A percentile compares a stretch with the other conserved stretches of the same genome.
Conservation (phyloP, 2,113 vertebrate species). For the Scophthalmus maximus region DNA sequence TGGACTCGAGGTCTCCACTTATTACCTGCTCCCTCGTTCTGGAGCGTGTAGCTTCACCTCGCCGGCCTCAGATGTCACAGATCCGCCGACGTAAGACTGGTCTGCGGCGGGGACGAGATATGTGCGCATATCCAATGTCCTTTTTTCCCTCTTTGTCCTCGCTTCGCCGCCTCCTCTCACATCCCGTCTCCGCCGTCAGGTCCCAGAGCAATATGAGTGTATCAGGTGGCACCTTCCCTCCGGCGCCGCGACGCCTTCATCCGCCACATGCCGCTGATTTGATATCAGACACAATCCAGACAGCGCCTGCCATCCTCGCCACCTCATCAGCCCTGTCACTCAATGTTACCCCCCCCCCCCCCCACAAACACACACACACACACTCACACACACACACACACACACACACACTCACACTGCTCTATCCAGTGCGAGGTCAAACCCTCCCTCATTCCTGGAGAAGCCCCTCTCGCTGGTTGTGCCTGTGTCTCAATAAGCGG, state of each 20-base stretch:
- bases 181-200: conserved; percentile 9
- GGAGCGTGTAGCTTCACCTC: too few relatives aligned
- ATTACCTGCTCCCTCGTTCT: too few relatives aligned
- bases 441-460: conserved; percentile 33
- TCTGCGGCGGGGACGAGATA: background rate
- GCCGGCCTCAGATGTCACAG: too few relatives aligned
- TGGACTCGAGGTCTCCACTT: background rate
- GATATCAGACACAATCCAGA: conserved; percentile 65
- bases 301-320: conserved; percentile 37
- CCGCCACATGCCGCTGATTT: conserved; percentile 47
- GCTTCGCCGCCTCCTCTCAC: conserved; percentile 2
- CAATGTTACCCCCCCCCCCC: conserved; percentile 11
- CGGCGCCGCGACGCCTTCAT: conserved; percentile 42
- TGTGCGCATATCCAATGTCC: background rate
- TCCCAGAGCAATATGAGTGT: conserved; percentile 11
- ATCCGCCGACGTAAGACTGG: too few relatives aligned
- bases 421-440: conserved; percentile 43
- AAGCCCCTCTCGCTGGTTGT: conserved; percentile 51
- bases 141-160: background rate
- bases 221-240: conserved; percentile 44
- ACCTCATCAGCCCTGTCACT: conserved; percentile 56
- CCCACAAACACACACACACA: background rate
- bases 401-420: background rate
- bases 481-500: conserved; percentile 54
- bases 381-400: conserved; percentile 3